These are phyloP conservation scores for Kryptolebias ocellatus DNA, from an alignment of 2,797 vertebrate species.

Conservation along the genomic window DNA sequence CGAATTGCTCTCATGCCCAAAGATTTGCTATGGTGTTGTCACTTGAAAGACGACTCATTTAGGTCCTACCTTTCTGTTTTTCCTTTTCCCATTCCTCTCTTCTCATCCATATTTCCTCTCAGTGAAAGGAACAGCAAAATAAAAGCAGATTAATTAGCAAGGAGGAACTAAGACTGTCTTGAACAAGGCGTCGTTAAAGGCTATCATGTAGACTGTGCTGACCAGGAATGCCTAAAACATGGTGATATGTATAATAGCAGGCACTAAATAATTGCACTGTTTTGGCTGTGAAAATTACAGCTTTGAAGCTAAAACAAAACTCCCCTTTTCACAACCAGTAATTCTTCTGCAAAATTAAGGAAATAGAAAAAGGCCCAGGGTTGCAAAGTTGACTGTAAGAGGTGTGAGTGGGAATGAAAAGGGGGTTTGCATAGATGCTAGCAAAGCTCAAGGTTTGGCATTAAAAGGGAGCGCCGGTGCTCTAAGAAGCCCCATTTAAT, in stretches of 20 bases:
- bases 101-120: slow-evolving; percentile 56
- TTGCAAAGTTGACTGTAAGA: slow-evolving; percentile 60
- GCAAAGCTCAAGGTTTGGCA: slow-evolving; percentile 74
- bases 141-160: slow-evolving; percentile 42
- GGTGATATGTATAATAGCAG: slow-evolving; percentile 2
- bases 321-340: slow-evolving; percentile 29
- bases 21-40: slow-evolving; percentile 55
- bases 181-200: slow-evolving; percentile 19
- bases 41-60: slow-evolving; percentile 64
- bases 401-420: slow-evolving; percentile 67
- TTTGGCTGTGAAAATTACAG: slow-evolving; percentile 33
- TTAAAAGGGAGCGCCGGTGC: slow-evolving; percentile 80
- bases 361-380: slow-evolving; percentile 50
- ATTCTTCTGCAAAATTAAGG: slow-evolving; percentile 51
- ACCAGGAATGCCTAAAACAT: neutral
- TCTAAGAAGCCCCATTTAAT: slow-evolving; percentile 87
- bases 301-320: slow-evolving; percentile 37
- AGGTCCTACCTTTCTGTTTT: slow-evolving; percentile 52
- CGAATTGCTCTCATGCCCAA: slow-evolving; percentile 54
- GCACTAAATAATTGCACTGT: slow-evolving; percentile 10
- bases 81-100: slow-evolving; percentile 47
- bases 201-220: slow-evolving; percentile 17
- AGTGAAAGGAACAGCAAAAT: slow-evolving; percentile 38
- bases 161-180: slow-evolving; percentile 19
- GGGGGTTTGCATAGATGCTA: slow-evolving; percentile 60